phyloP scores from a whole-genome alignment of 1,140 invertebrate genomes.

The Marisa cornuarietis region DNA sequence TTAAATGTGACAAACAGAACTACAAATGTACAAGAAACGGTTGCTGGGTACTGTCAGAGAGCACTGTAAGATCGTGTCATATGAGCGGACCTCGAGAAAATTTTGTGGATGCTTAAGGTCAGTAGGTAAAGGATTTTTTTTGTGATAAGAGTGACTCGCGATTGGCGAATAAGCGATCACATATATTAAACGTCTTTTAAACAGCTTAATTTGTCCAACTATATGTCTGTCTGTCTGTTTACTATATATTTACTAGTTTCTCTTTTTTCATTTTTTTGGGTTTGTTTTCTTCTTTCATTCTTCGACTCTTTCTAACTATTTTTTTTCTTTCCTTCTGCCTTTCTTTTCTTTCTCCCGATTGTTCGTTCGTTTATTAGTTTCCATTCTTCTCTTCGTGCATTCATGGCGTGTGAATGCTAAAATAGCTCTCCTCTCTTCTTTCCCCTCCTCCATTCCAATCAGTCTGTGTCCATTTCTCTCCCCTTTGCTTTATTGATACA shows the following conservation, averaged over 20 bases:
- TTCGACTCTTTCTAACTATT: not conserved
- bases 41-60: no score
- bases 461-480: not conserved
- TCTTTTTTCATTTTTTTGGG: not conserved
- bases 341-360: not conserved
- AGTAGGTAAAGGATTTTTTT: not conserved
- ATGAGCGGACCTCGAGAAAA: no score
- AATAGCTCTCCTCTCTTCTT: not conserved
- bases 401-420: not conserved
- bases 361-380: not conserved
- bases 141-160: not conserved
- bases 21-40: no score
- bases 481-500: not conserved
- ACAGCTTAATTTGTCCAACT: not conserved
- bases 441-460: not conserved
- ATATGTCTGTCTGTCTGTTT: slow-evolving; percentile 3
- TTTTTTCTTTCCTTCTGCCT: not conserved
- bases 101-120: not conserved
- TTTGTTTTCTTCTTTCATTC: not conserved
- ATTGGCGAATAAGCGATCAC: not conserved
- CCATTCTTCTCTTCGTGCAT: not conserved
- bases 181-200: not conserved
- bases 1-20: no score
- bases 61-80: no score
- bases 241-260: not conserved